Conservation (phyloP, 2,113 vertebrate genomes). For the Aphyosemion australe region DNA sequence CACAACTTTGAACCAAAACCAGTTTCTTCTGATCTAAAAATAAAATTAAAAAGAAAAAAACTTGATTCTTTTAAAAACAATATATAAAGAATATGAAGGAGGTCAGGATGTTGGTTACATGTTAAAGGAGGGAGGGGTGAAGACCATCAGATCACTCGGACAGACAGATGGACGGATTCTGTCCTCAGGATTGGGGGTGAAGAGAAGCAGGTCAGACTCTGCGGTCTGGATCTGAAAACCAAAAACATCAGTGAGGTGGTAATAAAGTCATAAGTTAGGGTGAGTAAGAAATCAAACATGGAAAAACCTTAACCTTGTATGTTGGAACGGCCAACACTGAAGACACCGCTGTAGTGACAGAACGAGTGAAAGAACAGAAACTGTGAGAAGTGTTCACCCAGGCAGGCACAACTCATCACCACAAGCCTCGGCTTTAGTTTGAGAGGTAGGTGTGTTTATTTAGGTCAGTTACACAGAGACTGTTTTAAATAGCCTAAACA, state of each 20-base stretch:
- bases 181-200: constrained; percentile 71
- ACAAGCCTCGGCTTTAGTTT: too few species aligned
- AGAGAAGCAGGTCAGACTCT: constrained; percentile 62
- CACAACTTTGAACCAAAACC: constrained; percentile 4
- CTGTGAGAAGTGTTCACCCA: too few species aligned
- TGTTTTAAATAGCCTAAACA: too few species aligned
- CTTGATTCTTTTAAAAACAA: background rate
- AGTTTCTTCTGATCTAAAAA: constrained; percentile 5
- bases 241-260: background rate
- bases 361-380: constrained; percentile 8
- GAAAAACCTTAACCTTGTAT: constrained; percentile 59
- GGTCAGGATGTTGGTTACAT: background rate
- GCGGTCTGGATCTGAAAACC: constrained; percentile 42
- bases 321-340: constrained; percentile 44
- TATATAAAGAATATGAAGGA: background rate
- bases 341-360: constrained; percentile 48
- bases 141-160: constrained; percentile 76
- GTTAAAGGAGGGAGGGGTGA: constrained; percentile 67
- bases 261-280: too few species aligned
- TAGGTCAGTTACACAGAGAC: too few species aligned
- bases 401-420: too few species aligned
- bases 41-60: background rate
- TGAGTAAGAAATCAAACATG: background rate
- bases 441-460: too few species aligned
- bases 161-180: constrained; percentile 73